Evolutionary conservation across 2,888 invertebrate genomes (phyloP), one percentile per base, ranked within the genome.

Genomic region (Leucophenga maculata): DNA sequence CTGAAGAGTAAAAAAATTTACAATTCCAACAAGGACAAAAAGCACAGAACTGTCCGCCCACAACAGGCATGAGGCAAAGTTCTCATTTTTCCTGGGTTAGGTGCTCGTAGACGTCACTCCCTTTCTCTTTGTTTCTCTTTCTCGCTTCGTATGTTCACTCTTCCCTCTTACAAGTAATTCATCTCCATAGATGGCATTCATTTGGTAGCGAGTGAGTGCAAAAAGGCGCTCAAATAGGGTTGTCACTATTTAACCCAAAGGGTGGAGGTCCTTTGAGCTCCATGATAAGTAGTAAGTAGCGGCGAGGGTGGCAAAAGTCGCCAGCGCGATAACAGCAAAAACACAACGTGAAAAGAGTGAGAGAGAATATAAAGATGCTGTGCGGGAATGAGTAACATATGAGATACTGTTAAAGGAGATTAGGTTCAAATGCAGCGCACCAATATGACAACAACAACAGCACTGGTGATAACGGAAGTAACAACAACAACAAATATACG

Each of bases 211-310:
- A 74, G 73, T 74, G 82, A 80, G 80, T 81, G 80, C 80, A 81
- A 80, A 82, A 85, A 85, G 86, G 84, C 85, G 85, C 86, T 86
- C 86, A 86, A 85, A 85, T 86, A 83, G 86, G 86, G 85, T 85
- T 86, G 86, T 85, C 86, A 85, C 85, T 86, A 84, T 86, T 86
- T 86, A 86, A 86, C 86, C 86, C 82, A 85, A 82, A 86, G 85
- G 86, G 86, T 86, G 86, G 85, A 86, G 86, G 86, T 86, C 62
- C 46, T 64, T 48, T 46, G 18, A 6, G 85, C 84, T 78, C 85
- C 74, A 83, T 78, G 79, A 80, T n/a, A 20, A 62, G 32, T 18
- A 52, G 50, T 6, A 26, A 16, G 14, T 20, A 54, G 31, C 52
- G 54, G 59, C 60, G 65, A 46, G 44, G 20, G 65, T 6, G 65